Conservation (phyloP, 2,797 vertebrate species). For the Pseudotriccus pelzelni region DNA sequence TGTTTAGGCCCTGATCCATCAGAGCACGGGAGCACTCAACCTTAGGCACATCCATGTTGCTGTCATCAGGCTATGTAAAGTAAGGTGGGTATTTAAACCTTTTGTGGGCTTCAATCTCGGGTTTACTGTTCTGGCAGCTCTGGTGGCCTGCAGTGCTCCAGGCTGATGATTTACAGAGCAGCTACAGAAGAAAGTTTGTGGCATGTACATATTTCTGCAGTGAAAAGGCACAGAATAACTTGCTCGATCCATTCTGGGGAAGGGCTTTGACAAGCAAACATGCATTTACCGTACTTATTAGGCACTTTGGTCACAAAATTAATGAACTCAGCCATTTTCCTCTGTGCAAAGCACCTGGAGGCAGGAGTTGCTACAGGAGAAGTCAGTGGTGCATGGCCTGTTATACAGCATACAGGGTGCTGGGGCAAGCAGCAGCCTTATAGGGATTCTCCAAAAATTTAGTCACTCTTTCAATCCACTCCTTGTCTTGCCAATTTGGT, state of each 20-base stretch:
- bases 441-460: not conserved
- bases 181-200: not conserved
- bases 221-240: not conserved
- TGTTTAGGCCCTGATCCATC: constrained; percentile 13
- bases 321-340: not conserved
- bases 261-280: not conserved
- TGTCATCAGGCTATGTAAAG: not conserved
- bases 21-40: not conserved
- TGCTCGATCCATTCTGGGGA: not conserved
- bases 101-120: not conserved
- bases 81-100: not conserved
- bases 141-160: not conserved
- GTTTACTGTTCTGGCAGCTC: not conserved
- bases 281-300: not conserved
- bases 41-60: not conserved
- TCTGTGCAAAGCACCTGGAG: not conserved
- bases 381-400: not conserved
- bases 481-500: not conserved
- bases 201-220: not conserved
- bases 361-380: not conserved
- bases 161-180: constrained; percentile 25
- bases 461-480: not conserved
- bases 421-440: not conserved
- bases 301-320: not conserved
- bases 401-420: not conserved